Conservation (phyloP, 2,797 vertebrate genomes). For the Lophotriccus pileatus region DNA sequence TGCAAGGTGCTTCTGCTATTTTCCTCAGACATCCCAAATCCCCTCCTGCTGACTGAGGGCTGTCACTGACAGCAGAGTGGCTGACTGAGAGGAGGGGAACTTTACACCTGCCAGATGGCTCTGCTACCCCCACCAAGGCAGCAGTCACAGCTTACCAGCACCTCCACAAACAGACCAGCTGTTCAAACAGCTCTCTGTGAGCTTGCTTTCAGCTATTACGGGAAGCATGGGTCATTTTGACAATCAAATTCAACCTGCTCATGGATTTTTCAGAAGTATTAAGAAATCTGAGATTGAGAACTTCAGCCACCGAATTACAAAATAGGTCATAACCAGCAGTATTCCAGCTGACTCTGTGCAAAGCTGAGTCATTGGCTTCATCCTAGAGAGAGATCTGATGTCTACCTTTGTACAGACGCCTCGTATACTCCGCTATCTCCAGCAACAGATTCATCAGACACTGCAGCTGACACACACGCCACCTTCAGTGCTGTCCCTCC, state of each 20-base stretch:
- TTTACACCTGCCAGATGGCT: not conserved
- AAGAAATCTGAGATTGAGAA: not conserved
- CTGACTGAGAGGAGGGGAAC: not conserved
- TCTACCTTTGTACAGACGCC: conserved; percentile 86
- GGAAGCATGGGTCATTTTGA: not conserved
- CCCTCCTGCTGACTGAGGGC: not conserved
- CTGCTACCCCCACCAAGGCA: fast-evolving
- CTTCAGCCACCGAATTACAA: not conserved
- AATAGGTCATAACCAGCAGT: not conserved
- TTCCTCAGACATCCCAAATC: not conserved
- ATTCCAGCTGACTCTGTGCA: not conserved
- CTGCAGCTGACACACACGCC: conserved; percentile 89
- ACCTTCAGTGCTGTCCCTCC: conserved; percentile 78
- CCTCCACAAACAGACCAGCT: not conserved
- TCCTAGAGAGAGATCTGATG: not conserved
- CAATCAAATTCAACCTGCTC: not conserved
- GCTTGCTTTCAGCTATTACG: not conserved
- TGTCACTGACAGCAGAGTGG: not conserved
- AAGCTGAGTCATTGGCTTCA: not conserved
- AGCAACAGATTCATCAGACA: conserved; percentile 95
- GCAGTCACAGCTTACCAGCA: not conserved
- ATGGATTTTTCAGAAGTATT: not conserved
- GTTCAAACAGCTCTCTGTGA: not conserved
- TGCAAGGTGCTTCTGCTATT: not conserved
- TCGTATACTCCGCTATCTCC: conserved; percentile 96